Conservation (phyloP, 2,797 vertebrate genomes). For the Echiichthys vipera region DNA sequence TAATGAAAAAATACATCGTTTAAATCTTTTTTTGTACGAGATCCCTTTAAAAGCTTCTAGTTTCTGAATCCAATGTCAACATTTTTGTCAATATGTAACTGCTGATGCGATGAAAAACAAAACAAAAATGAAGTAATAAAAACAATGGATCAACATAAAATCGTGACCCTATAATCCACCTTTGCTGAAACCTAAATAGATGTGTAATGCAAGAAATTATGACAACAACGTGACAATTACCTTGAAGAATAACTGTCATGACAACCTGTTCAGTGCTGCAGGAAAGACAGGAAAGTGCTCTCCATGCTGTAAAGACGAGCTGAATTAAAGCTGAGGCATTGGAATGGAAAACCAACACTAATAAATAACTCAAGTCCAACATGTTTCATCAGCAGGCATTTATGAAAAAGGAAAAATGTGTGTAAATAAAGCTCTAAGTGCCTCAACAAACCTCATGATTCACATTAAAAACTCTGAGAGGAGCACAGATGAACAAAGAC, state of each 20-base stretch:
- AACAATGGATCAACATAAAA: not conserved
- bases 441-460: slow-evolving; percentile 43
- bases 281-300: slow-evolving; percentile 1
- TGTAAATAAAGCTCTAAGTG: slow-evolving; percentile 50
- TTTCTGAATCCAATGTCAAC: slow-evolving; percentile 10
- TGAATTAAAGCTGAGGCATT: slow-evolving; percentile 36
- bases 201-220: slow-evolving; percentile 9
- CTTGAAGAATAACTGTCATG: slow-evolving; percentile 14
- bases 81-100: slow-evolving; percentile 8
- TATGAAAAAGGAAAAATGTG: slow-evolving; percentile 32
- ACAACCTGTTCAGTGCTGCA: slow-evolving; percentile 37
- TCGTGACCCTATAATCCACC: not conserved
- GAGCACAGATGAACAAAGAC: slow-evolving; percentile 45
- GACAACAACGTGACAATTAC: slow-evolving; percentile 19
- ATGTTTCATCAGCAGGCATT: slow-evolving; percentile 22
- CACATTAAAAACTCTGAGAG: slow-evolving; percentile 39
- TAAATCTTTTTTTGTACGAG: slow-evolving; percentile 16
- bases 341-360: slow-evolving; percentile 9
- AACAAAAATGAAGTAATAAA: not conserved
- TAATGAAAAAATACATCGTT: not conserved
- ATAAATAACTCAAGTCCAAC: slow-evolving; percentile 23
- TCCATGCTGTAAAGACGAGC: slow-evolving; percentile 11
- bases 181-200: not conserved
- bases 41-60: slow-evolving; percentile 3
- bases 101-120: slow-evolving; percentile 1